Evolutionary conservation across 92 coral and sea anemone genomes (phyloP), one percentile per base, ranked within the genome.

Genomic region (Umimayanthus kanabou): DNA sequence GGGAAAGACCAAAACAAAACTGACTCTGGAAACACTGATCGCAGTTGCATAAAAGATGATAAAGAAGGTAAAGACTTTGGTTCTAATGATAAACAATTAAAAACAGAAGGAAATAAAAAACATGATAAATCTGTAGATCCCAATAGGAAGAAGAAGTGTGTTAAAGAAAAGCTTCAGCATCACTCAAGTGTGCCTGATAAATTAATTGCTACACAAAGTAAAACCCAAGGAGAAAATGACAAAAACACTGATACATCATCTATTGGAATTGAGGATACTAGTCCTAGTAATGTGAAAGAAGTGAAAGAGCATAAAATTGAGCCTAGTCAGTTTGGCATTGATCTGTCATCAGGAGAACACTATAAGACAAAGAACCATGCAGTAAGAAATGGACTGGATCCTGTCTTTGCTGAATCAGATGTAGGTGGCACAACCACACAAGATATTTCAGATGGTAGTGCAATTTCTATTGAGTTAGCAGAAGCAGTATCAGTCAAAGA

Each of bases 361-460:
- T 15, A 20, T 83, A 11, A 39, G 53, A 83, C 78, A 43, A 39
- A 13, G 42, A 40, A 1, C 11, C 70, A 26, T 71, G 22, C 11
- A 8, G 43, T 5, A 69, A 6, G 29, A 47, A 33, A 43, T 16
- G 45, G 45, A n/a, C 11, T 28, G 37, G 87, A 70, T 15, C n/a
- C 45, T 26, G 26, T 3, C 40, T 42, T 22, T 83, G 65, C 10
- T 39, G 45, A 26, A 9, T 11, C 55, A 45, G 25, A 5, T 26
- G 39, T 43, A 83, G 67, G 37, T 43, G 20, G 14, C 8, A 13
- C 2, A 47, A n/a, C 16, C 67, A 25, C 45, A 22, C 78, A 83
- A 69, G 87, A 83, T 45, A 14, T 28, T 69, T 47, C 66, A 40
- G 87, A 83, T 83, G 87, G 85, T n/a, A 81, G 85, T 65, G 30